Percentiles rank a stretch among this genome's conserved stretches.
Evolutionary conservation across 2,113 vertebrate species (phyloP).

Genomic region (Elanoides forficatus): DNA sequence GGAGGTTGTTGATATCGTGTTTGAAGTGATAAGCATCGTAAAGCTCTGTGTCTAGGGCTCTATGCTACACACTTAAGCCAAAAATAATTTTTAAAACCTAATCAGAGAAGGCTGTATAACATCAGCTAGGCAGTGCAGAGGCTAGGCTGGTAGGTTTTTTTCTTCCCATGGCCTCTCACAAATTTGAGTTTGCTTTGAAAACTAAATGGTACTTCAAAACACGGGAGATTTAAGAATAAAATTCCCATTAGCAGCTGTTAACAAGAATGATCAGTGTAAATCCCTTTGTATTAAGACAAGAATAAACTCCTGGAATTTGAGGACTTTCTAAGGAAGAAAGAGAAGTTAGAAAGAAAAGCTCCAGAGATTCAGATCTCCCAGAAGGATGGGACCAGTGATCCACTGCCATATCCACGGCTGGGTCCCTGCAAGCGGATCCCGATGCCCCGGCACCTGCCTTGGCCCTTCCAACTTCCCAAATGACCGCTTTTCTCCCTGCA

Average conservation of each 20-base stretch:
- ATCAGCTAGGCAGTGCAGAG: background rate
- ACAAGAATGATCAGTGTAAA: background rate
- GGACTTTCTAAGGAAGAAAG: background rate
- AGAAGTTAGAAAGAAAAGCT: background rate
- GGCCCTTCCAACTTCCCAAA: background rate
- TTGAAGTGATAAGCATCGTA: background rate
- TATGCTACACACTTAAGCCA: background rate
- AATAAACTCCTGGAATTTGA: background rate
- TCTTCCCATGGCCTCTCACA: background rate
- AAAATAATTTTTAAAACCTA: background rate
- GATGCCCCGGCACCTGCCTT: background rate
- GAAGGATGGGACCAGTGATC: background rate
- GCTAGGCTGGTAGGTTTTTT: background rate
- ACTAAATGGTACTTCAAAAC: background rate
- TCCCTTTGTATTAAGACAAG: background rate
- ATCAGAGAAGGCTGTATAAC: background rate
- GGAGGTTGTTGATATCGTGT: background rate
- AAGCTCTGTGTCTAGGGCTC: background rate
- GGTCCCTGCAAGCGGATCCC: fast-evolving
- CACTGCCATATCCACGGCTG: background rate
- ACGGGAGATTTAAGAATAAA: background rate
- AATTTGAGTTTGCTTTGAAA: conserved; percentile 1
- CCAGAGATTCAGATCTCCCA: background rate
- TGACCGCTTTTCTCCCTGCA: fast-evolving
- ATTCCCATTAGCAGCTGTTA: conserved; percentile 1